A percentile compares a stretch with the other conserved stretches of the same genome.
Evolutionary conservation across 2,888 invertebrate species (phyloP).

Genomic region (Pseudococcus jackbeardsleyi): DNA sequence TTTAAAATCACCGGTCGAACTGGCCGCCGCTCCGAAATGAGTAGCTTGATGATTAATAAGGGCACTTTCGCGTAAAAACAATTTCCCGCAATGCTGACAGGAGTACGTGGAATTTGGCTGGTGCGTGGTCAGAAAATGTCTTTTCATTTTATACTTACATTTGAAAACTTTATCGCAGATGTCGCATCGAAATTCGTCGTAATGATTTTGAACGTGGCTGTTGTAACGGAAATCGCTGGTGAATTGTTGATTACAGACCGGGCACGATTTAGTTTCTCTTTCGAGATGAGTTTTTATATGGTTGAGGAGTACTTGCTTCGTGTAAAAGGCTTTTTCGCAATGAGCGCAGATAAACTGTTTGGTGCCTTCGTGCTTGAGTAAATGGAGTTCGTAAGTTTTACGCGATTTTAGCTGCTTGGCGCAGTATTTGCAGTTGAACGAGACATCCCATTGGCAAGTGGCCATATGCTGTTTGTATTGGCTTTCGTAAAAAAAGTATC

Average conservation of each 20-base stretch:
- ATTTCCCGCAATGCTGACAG: conserved; percentile 15
- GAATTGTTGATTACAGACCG: background rate
- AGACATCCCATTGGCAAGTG: background rate
- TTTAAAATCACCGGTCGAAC: background rate
- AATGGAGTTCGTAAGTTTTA: conserved; percentile 40
- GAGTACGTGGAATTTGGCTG: background rate
- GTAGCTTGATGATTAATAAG: conserved; percentile 31
- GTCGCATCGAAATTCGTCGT: background rate
- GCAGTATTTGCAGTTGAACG: conserved; percentile 37
- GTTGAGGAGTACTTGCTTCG: conserved; percentile 7
- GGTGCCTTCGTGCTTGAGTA: conserved; percentile 47
- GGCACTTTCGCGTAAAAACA: conserved; percentile 36
- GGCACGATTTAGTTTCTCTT: conserved; percentile 26
- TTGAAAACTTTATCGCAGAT: conserved; percentile 30
- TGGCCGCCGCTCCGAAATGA: conserved; percentile 2
- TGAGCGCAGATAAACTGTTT: background rate
- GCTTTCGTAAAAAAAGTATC: conserved; percentile 45
- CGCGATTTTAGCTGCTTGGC: conserved; percentile 12
- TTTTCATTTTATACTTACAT: conserved; percentile 43
- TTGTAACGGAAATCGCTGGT: conserved; percentile 18
- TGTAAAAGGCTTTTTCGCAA: conserved; percentile 33
- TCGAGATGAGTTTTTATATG: conserved; percentile 26
- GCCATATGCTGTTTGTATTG: conserved; percentile 45
- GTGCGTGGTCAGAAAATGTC: background rate
- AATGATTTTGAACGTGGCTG: conserved; percentile 17